phyloP scores from a whole-genome alignment of 1,140 invertebrate genomes.

The Dendrolimus punctatus region DNA sequence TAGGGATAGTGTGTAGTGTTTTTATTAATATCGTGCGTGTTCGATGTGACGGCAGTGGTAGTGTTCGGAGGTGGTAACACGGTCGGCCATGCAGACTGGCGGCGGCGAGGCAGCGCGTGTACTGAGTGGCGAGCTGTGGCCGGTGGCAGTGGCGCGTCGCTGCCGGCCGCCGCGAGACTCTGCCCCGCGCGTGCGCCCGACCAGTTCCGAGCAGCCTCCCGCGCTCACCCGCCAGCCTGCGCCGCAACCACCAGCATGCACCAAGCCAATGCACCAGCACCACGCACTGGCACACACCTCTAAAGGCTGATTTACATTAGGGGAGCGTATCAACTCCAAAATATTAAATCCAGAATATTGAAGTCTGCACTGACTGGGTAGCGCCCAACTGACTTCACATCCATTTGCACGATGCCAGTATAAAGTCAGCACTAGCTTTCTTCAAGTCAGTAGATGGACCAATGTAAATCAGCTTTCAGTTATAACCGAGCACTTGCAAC shows the following conservation, averaged over 20 bases:
- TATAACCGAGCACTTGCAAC: too few species aligned
- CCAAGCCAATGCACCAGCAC: constrained; percentile 8
- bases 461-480: too few species aligned
- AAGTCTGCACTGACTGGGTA: too few species aligned
- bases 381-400: too few species aligned
- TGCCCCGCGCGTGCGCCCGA: constrained; percentile 63
- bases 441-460: too few species aligned
- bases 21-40: constrained; percentile 13
- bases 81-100: constrained; percentile 42
- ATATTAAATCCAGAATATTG: too few species aligned
- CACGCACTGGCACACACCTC: constrained; percentile 11
- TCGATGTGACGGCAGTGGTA: constrained; percentile 15
- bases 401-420: too few species aligned
- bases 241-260: constrained; percentile 7
- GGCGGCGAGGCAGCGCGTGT: constrained; percentile 53
- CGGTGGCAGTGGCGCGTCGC: constrained; percentile 32
- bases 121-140: constrained; percentile 49
- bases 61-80: constrained; percentile 19
- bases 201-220: constrained; percentile 48
- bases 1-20: constrained; percentile 16
- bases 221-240: constrained; percentile 24
- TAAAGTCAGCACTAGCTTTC: too few species aligned
- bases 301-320: neutral
- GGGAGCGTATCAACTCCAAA: too few species aligned
- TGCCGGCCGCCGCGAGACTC: constrained; percentile 48